A percentile compares a stretch with the other conserved stretches of the same genome.
Evolutionary conservation across 2,113 vertebrate genomes (phyloP).

Genomic region (Hydropotes inermis): DNA sequence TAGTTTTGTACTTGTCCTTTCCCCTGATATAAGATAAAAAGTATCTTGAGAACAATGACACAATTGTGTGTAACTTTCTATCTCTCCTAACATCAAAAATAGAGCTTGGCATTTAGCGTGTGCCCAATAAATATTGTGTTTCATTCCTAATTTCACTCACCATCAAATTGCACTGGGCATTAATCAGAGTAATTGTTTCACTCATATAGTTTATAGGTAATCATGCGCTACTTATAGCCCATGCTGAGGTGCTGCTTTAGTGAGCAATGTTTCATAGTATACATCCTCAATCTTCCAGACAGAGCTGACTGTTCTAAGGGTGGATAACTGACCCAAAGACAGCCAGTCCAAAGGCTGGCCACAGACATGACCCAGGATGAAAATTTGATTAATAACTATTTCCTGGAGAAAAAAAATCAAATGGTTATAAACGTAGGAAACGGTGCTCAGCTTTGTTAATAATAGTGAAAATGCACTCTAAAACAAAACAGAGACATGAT

Average conservation of each 20-base stretch:
- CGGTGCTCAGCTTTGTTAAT: not conserved
- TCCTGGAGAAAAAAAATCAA: not conserved
- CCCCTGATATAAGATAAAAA: not conserved
- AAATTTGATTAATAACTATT: not conserved
- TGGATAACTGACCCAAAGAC: not conserved
- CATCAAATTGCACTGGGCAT: not conserved
- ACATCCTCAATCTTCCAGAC: not conserved
- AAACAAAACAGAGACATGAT: not conserved
- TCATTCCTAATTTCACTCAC: slow-evolving; percentile 16
- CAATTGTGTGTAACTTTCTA: not conserved
- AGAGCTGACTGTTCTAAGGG: not conserved
- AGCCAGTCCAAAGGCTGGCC: not conserved
- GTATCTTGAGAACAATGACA: not conserved
- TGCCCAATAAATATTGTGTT: not conserved
- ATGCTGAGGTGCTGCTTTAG: not conserved
- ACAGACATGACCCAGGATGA: not conserved
- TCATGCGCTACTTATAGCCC: not conserved
- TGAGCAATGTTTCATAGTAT: not conserved
- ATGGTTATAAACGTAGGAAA: not conserved
- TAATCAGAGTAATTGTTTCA: not conserved
- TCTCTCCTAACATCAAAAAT: not conserved
- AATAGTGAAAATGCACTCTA: not conserved
- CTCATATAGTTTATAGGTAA: not conserved
- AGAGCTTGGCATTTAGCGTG: not conserved
- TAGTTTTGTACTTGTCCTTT: not conserved